Evolutionary conservation across 2,888 invertebrate species (phyloP).

Genomic region (Bombyx huttoni): DNA sequence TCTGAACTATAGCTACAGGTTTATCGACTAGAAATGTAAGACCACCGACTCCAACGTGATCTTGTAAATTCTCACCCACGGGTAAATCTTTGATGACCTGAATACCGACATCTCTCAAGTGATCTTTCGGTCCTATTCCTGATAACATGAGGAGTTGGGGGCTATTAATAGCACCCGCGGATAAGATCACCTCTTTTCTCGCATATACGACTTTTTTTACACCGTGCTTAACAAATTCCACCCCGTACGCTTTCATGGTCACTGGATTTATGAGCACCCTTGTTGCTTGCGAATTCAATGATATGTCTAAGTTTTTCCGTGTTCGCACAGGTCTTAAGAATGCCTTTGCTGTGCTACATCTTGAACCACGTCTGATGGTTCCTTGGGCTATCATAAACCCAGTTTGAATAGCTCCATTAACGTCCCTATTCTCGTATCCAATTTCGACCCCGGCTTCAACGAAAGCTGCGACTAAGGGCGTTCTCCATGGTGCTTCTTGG

Average conservation of each 20-base stretch:
- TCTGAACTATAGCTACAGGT: conserved; percentile 86
- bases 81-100: conserved; percentile 81
- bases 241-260: conserved; percentile 82
- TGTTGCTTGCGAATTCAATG: conserved; percentile 85
- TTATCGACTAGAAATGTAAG: conserved; percentile 85
- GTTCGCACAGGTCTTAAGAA: conserved; percentile 84
- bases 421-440: conserved; percentile 87
- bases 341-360: conserved; percentile 91
- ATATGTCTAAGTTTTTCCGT: conserved; percentile 84
- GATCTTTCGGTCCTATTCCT: conserved; percentile 83
- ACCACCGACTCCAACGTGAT: conserved; percentile 90
- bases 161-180: conserved; percentile 92
- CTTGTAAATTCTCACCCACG: conserved; percentile 88
- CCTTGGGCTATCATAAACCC: conserved; percentile 89
- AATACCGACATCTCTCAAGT: conserved; percentile 79
- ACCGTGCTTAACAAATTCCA: conserved; percentile 85
- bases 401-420: conserved; percentile 85
- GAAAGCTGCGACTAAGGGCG: conserved; percentile 86
- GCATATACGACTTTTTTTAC: conserved; percentile 79
- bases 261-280: conserved; percentile 81
- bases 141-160: conserved; percentile 94
- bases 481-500: conserved; percentile 88
- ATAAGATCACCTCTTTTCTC: conserved; percentile 86
- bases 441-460: conserved; percentile 86
- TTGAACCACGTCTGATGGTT: conserved; percentile 81